phyloP scores from a whole-genome alignment of 2,888 invertebrate species.

The Tinea trinotella region DNA sequence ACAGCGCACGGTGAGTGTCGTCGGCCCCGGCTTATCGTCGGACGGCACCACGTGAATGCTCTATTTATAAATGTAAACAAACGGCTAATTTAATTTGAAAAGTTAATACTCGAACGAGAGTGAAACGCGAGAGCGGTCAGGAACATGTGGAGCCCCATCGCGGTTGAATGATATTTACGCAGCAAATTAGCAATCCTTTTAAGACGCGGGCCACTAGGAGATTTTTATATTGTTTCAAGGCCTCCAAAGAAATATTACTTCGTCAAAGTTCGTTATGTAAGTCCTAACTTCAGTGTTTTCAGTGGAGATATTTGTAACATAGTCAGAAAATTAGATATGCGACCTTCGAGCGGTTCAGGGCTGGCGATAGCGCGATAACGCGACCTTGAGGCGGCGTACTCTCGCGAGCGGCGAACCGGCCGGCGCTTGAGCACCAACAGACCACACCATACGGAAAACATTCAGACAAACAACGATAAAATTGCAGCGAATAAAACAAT shows the following conservation, averaged over 20 bases:
- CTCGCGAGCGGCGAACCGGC: slow-evolving; percentile 62
- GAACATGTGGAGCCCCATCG: slow-evolving; percentile 35
- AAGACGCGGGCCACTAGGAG: slow-evolving; percentile 42
- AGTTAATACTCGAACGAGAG: slow-evolving; percentile 43
- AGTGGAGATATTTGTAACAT: neutral
- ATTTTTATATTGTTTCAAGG: slow-evolving; percentile 59
- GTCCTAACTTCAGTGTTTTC: neutral
- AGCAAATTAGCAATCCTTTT: slow-evolving; percentile 51
- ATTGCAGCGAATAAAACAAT: slow-evolving; percentile 35
- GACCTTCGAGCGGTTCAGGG: slow-evolving; percentile 57
- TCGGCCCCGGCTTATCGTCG: slow-evolving; percentile 48
- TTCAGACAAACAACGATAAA: slow-evolving; percentile 62
- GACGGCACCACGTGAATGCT: slow-evolving; percentile 65
- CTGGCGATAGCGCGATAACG: slow-evolving; percentile 67
- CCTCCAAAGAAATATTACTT: neutral
- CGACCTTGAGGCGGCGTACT: slow-evolving; percentile 57
- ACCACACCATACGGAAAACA: slow-evolving; percentile 45
- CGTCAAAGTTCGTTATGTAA: slow-evolving; percentile 11
- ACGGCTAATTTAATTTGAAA: slow-evolving; percentile 59
- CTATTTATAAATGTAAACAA: slow-evolving; percentile 70
- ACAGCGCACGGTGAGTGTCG: slow-evolving; percentile 69
- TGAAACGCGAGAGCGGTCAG: slow-evolving; percentile 52
- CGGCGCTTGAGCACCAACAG: slow-evolving; percentile 38
- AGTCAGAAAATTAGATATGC: slow-evolving; percentile 13
- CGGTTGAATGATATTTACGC: slow-evolving; percentile 23